Evolutionary conservation across 2,888 invertebrate genomes (phyloP).

Genomic region (Azorinus chamasolen): DNA sequence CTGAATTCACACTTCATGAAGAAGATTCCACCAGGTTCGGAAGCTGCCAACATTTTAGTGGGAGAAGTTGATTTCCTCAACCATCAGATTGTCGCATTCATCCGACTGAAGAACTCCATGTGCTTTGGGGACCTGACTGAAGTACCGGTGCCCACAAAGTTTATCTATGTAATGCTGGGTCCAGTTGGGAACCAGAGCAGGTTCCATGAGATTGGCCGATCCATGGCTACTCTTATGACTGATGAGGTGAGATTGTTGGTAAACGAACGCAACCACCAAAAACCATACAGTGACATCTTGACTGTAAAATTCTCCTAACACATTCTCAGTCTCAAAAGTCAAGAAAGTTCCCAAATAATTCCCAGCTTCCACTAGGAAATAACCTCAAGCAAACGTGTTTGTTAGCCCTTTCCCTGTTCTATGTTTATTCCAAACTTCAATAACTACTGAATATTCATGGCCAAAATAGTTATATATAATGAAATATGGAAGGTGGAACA

Average conservation of each 20-base stretch:
- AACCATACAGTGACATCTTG: too few relatives aligned
- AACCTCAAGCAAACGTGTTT: too few relatives aligned
- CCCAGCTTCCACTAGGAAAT: too few relatives aligned
- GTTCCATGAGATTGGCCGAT: conserved; percentile 98
- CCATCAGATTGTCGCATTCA: conserved; percentile 96
- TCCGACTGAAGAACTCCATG: conserved; percentile 94
- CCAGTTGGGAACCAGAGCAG: conserved; percentile 88
- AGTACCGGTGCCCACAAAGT: conserved; percentile 95
- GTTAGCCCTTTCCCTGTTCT: too few relatives aligned
- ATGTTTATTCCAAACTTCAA: too few relatives aligned
- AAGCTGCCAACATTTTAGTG: conserved; percentile 98
- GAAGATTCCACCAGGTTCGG: conserved; percentile 99
- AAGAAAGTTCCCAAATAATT: too few relatives aligned
- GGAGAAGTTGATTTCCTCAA: conserved; percentile 99
- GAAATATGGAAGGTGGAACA: too few relatives aligned
- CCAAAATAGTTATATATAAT: too few relatives aligned
- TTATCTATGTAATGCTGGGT: conserved; percentile 95
- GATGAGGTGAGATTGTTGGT: conserved; percentile 83
- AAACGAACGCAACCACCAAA: too few relatives aligned
- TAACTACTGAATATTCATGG: too few relatives aligned
- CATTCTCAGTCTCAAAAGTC: too few relatives aligned
- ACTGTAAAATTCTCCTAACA: too few relatives aligned
- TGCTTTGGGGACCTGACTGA: conserved; percentile 98
- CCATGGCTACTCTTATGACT: conserved; percentile 96
- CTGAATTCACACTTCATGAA: conserved; percentile 87